phyloP scores from a whole-genome alignment of 2,113 vertebrate genomes.

The Indicator indicator region DNA sequence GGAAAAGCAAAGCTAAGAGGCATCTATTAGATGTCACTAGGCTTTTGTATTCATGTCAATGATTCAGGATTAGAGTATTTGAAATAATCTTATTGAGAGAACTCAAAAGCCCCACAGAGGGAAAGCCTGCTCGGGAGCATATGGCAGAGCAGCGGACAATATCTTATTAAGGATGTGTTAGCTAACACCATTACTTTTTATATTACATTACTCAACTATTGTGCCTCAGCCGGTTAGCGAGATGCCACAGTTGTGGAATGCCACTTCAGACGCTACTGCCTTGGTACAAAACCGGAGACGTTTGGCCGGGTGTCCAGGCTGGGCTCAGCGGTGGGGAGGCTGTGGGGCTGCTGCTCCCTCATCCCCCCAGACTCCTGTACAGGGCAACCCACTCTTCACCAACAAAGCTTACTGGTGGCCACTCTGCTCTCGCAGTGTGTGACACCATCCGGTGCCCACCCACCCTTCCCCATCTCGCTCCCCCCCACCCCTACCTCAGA shows the following conservation, averaged over 20 bases:
- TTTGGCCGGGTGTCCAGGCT: neutral
- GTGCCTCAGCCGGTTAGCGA: conserved; percentile 74
- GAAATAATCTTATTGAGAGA: conserved; percentile 90
- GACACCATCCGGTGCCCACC: neutral
- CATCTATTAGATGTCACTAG: conserved; percentile 90
- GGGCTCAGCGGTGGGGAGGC: fast-evolving
- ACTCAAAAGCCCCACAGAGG: conserved; percentile 82
- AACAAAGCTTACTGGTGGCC: neutral
- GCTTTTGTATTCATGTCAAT: conserved; percentile 91
- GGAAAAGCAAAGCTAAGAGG: conserved; percentile 86
- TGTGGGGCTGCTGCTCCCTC: neutral
- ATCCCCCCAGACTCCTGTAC: neutral
- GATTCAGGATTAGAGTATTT: conserved; percentile 89
- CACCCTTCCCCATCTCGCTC: neutral
- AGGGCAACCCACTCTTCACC: neutral
- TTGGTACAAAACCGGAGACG: neutral
- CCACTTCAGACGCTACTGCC: conserved; percentile 23
- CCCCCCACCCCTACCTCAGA: too few relatives aligned
- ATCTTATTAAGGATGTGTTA: conserved; percentile 87
- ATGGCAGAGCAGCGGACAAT: conserved; percentile 82
- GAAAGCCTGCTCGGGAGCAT: conserved; percentile 78
- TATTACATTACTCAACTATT: conserved; percentile 79
- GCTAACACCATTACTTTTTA: conserved; percentile 81
- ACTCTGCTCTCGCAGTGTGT: fast-evolving
- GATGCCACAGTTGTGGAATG: conserved; percentile 68